Conservation (phyloP, 1,140 invertebrate species). For the Paracyclopina nana region DNA sequence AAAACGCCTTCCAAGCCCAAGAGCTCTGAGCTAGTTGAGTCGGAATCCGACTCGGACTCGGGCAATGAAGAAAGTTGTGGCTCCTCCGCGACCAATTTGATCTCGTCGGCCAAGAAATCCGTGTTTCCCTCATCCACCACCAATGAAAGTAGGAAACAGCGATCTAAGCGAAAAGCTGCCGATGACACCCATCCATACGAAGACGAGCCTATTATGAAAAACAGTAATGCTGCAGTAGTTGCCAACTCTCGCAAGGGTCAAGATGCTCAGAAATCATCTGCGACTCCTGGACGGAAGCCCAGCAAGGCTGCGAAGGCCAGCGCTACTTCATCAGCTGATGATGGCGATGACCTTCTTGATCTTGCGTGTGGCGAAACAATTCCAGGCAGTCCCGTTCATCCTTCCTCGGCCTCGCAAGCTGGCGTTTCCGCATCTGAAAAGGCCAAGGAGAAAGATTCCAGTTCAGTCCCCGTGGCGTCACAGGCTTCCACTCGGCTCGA, state of each 20-base stretch:
- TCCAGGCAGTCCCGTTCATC: conserved; percentile 12
- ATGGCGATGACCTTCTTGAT: not conserved
- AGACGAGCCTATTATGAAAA: not conserved
- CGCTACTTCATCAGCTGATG: too few species aligned
- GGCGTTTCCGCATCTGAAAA: not conserved
- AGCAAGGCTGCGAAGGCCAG: too few species aligned
- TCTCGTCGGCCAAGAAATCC: not conserved
- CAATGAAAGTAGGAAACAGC: not conserved
- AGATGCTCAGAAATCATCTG: not conserved
- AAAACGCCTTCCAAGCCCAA: conserved; percentile 2
- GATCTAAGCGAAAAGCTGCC: too few species aligned
- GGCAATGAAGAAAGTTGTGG: not conserved
- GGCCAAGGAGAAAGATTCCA: too few species aligned
- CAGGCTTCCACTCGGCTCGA: not conserved
- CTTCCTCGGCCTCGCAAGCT: not conserved
- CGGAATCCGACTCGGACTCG: conserved; percentile 1
- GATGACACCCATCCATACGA: too few species aligned
- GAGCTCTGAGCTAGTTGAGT: conserved; percentile 9
- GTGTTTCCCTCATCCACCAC: not conserved
- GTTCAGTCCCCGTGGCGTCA: too few species aligned
- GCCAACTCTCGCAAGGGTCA: not conserved
- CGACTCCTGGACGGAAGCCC: not conserved
- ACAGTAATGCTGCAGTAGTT: not conserved
- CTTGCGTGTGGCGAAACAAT: conserved; percentile 12
- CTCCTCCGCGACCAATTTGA: not conserved